These are phyloP conservation scores for Simalia tracyae DNA, from an alignment of 2,797 vertebrate genomes.

Conservation along the genomic window DNA sequence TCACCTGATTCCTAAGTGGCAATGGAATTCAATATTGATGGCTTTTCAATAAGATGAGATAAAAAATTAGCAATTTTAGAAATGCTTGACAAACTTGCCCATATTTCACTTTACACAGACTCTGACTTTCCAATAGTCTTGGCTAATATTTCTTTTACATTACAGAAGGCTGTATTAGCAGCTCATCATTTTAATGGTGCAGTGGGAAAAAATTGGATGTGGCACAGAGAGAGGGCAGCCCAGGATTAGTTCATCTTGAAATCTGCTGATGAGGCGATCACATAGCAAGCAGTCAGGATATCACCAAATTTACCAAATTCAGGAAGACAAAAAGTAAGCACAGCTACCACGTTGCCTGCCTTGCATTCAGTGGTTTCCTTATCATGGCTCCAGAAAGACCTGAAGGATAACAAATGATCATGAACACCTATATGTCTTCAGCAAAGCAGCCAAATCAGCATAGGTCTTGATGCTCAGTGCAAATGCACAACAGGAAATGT, in stretches of 20 bases:
- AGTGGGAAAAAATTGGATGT: not conserved
- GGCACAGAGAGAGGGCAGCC: not conserved
- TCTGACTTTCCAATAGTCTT: not conserved
- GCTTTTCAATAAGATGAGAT: not conserved
- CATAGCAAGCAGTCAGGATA: too few species aligned
- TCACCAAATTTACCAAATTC: not conserved
- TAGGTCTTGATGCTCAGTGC: not conserved
- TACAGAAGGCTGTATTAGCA: not conserved
- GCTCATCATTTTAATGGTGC: not conserved
- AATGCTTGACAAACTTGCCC: not conserved
- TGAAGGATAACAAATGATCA: not conserved
- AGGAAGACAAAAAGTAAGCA: not conserved
- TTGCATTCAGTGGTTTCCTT: not conserved
- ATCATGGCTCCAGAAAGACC: not conserved
- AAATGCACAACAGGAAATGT: not conserved
- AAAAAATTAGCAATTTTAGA: not conserved
- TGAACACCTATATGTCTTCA: not conserved
- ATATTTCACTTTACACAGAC: not conserved
- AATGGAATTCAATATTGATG: not conserved
- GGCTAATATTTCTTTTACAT: not conserved
- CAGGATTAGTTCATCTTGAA: not conserved
- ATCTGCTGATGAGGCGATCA: not conserved
- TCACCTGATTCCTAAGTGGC: not conserved
- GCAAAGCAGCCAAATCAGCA: not conserved
- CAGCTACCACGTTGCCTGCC: not conserved